Evolutionary conservation across 2,113 vertebrate species (phyloP), one percentile per base, ranked within the genome.

Genomic region (Dendrocopos noguchii): DNA sequence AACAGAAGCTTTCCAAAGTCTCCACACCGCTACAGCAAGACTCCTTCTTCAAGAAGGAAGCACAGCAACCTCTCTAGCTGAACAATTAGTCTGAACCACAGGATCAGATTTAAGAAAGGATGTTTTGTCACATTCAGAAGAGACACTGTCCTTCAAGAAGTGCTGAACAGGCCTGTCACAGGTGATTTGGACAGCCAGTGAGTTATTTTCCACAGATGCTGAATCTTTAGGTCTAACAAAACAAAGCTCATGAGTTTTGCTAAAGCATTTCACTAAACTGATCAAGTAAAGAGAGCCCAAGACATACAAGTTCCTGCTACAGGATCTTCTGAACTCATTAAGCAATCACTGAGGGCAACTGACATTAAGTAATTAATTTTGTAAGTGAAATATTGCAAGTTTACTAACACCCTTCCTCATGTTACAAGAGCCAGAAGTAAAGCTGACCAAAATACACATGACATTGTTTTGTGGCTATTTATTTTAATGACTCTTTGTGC

Each of bases 361-460:
- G 76, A 90, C 57, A 63, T 95, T 80, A 95, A 86, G 95, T 87
- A 96, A 96, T 55, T 84, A 10, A 66, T 94, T 94, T 96, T 94
- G 96, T 90, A 96, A 96, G 73, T 75, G 53, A 83, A 87, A 72
- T 95, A 89, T 94, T 92, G 94, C 82, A 96, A 96, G 61, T 57
- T 46, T 75, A 83, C 61, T 78, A 70, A 93, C 73, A 72, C 24
- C 10, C 84, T 83, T 87, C 76, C 87, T 86, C 76, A 72, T 84
- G 44, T 91, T 95, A 78, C 61, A 72, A 91, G 65, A 92, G 15
- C 15, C 21, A 93, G 50, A 75, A 60, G 68, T 25, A 44, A 88
- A 84, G 29, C 18, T 46, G 60, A 89, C 47, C 12, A 53, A 78
- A 88, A 80, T 15, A 80, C 4, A 7, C 4, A 42, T 1, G 17